Base-by-base conservation (phyloP, 2,113 vertebrate species). In the Thomomys bottae region DNA sequence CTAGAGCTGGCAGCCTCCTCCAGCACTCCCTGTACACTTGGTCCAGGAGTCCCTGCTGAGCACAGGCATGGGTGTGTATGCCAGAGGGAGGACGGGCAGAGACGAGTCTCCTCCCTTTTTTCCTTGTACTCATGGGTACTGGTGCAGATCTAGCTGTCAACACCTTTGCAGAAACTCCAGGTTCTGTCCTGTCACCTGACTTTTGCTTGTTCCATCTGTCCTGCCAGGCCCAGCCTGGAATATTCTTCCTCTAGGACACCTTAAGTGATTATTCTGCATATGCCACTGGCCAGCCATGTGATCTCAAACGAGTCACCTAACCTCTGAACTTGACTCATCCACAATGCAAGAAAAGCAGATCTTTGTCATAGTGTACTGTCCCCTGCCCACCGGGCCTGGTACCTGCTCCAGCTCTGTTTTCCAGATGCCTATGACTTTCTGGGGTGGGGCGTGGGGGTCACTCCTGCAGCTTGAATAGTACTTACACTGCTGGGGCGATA, bases 361-460 rank as follows among this genome's bases (percentile, higher is more conserved):
- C 66, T 68, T 49, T 0, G 0, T 3, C 8, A 1, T 10, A 15
- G 15, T 11, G 18, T 5, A 14, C 1, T 1, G 32, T 18, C 3
- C 17, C 54, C 30, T 45, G 36, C 2, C 21, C 21, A 7, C 26
- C n/a, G 73, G 38, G 40, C 70, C 59, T 5, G 24, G 15, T 0
- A 36, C 26, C 49, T 54, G 21, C 18, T 54, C 20, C 6, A 28
- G 75, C 38, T 11, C n/a, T 32, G 28, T n/a, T 54, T 73, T n/a
- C 20, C 20, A 49, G 76, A 36, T 1, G 14, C 84, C 34, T 32
- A 72, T 0, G 8, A 24, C 23, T 79, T 84, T 63, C 73, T 6
- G 32, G 15, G 15, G 49, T 4, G 49, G 49, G 49, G 49, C 12
- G 49, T 8, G 8, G 15, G 49, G 49, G 49, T 10, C 24, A 67